Percentiles rank a stretch among this genome's conserved stretches.
These are phyloP conservation scores for Cochlearius cochlearius DNA, from an alignment of 2,113 vertebrate genomes.

Conservation along the genomic window DNA sequence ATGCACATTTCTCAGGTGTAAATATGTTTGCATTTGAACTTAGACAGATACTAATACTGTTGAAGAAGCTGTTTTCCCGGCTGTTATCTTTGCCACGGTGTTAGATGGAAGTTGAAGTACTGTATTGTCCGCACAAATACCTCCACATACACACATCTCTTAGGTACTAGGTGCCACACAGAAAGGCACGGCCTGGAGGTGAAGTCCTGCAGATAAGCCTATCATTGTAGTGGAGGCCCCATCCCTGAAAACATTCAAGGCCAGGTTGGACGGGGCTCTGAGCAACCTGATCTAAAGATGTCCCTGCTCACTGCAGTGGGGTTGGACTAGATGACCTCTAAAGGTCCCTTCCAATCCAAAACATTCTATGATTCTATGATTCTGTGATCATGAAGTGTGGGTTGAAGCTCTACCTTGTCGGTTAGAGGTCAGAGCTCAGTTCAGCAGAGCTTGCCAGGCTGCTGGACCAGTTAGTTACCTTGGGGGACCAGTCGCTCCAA, in stretches of 20 bases:
- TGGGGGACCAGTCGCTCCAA: not conserved
- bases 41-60: not conserved
- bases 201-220: not conserved
- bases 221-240: not conserved
- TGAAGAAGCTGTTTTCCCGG: not conserved
- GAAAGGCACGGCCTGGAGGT: not conserved
- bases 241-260: too few species aligned
- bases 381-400: not conserved
- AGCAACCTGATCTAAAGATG: too few species aligned
- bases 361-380: too few species aligned
- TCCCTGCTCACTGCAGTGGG: too few species aligned
- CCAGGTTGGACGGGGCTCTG: too few species aligned
- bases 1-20: not conserved
- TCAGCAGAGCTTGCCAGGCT: not conserved
- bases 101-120: not conserved
- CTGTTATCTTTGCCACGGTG: not conserved
- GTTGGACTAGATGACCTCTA: too few species aligned
- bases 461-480: not conserved
- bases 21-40: not conserved
- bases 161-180: not conserved
- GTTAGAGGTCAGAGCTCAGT: not conserved
- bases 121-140: not conserved
- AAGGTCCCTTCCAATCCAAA: too few species aligned
- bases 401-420: not conserved
- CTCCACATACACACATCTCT: not conserved